These are phyloP conservation scores for Uropetala carovei DNA, from an alignment of 2,888 invertebrate genomes.

Conservation along the genomic window DNA sequence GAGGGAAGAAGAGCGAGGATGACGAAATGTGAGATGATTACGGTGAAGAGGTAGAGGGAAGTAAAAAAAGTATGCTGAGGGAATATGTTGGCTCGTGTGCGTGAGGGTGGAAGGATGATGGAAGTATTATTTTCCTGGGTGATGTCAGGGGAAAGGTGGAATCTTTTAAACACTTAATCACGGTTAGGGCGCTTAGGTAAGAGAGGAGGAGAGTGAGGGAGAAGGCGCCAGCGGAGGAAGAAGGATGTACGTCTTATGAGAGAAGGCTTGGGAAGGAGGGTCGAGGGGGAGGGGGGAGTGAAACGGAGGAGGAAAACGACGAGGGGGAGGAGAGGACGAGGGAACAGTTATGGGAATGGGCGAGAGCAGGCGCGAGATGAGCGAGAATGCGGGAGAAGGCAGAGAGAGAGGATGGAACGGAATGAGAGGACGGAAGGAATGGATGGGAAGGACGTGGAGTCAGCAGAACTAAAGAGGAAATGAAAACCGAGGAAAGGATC, in stretches of 20 bases:
- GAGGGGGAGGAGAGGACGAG: constrained; percentile 25
- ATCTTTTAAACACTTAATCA: constrained; percentile 60
- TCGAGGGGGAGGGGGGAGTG: neutral
- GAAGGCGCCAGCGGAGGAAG: no score
- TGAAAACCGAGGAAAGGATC: constrained; percentile 2
- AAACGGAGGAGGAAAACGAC: neutral
- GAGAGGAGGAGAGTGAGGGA: neutral
- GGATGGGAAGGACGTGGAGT: constrained; percentile 44
- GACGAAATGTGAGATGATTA: constrained; percentile 29
- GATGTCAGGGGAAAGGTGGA: constrained; percentile 11
- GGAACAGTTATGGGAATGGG: neutral
- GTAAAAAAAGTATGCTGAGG: constrained; percentile 37
- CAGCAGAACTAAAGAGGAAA: constrained; percentile 54
- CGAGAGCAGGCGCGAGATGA: neutral
- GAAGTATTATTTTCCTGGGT: constrained; percentile 51
- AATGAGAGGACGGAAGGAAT: neutral
- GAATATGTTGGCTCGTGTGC: neutral
- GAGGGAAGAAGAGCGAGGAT: neutral
- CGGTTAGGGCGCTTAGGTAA: constrained; percentile 30
- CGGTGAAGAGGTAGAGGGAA: neutral
- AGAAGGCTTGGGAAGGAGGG: constrained; percentile 22
- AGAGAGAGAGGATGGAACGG: neutral
- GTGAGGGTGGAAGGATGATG: neutral
- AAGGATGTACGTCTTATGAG: neutral
- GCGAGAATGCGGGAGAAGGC: neutral